Conservation (phyloP, 2,888 invertebrate species). For the Margaritifera margaritifera region DNA sequence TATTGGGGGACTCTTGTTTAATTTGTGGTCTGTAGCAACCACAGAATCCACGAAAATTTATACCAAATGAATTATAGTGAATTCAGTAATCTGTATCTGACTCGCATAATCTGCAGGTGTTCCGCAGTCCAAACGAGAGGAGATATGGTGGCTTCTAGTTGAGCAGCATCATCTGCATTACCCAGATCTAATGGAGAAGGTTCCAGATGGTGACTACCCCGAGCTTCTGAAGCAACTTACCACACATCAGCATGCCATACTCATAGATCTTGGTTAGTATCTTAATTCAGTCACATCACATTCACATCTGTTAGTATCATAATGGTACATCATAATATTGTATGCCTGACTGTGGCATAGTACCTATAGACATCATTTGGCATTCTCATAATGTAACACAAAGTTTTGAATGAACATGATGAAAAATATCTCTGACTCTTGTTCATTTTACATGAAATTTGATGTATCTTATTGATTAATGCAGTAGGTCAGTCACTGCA, state of each 20-base stretch:
- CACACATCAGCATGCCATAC: slow-evolving; percentile 95
- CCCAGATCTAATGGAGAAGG: slow-evolving; percentile 61
- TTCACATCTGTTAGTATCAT: background rate
- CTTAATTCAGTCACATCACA: background rate
- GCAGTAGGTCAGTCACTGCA: too few species aligned
- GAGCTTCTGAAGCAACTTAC: slow-evolving; percentile 89
- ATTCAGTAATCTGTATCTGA: background rate
- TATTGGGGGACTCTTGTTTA: too few species aligned
- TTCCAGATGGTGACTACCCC: slow-evolving; percentile 78
- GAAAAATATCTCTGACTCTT: too few species aligned
- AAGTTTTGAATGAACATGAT: too few species aligned
- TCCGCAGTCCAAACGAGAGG: slow-evolving; percentile 87
- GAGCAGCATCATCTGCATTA: slow-evolving; percentile 79
- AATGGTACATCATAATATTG: too few species aligned
- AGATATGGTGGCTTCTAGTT: slow-evolving; percentile 93
- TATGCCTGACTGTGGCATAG: too few species aligned
- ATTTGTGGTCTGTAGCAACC: too few species aligned
- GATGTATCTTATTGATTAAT: too few species aligned
- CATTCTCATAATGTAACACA: too few species aligned
- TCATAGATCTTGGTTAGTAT: slow-evolving; percentile 88
- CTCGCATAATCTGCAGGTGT: slow-evolving; percentile 83
- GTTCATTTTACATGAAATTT: too few species aligned
- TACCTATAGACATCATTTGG: too few species aligned
- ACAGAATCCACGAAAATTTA: too few species aligned
- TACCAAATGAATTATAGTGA: background rate